Evolutionary conservation across 2,888 invertebrate species (phyloP).

Genomic region (Oligia fasciuncula): DNA sequence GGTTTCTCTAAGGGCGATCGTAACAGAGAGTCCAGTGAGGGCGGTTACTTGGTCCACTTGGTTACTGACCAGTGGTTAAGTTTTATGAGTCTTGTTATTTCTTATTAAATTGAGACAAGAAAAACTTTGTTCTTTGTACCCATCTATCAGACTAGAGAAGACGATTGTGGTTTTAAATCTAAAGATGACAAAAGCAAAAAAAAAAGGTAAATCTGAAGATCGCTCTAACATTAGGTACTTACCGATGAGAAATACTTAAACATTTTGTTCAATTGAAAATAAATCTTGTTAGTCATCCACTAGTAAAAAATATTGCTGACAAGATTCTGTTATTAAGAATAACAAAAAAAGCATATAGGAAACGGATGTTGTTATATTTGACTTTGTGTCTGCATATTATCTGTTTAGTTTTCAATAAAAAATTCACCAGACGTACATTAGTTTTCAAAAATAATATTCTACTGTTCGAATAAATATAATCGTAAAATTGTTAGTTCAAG

Average conservation of each 20-base stretch:
- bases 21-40: background rate
- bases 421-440: slow-evolving; percentile 71
- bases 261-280: slow-evolving; percentile 27
- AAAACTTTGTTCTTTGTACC: background rate
- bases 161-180: background rate
- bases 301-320: slow-evolving; percentile 60
- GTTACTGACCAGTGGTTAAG: background rate
- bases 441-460: slow-evolving; percentile 70
- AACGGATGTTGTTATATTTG: slow-evolving; percentile 84
- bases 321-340: slow-evolving; percentile 73
- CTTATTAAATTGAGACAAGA: background rate
- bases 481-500: slow-evolving; percentile 70
- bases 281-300: slow-evolving; percentile 28
- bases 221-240: background rate
- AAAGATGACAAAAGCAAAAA: background rate
- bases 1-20: background rate
- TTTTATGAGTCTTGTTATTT: background rate
- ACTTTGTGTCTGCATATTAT: slow-evolving; percentile 78
- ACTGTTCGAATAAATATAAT: slow-evolving; percentile 67
- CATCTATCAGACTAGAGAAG: background rate
- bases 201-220: background rate
- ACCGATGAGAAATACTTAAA: slow-evolving; percentile 16
- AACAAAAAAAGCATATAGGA: slow-evolving; percentile 80
- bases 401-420: slow-evolving; percentile 77
- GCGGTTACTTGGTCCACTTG: background rate